Percentiles rank a stretch among this genome's conserved stretches.
Evolutionary conservation across 2,888 invertebrate species (phyloP).

Genomic region (Zele albiditarsus): DNA sequence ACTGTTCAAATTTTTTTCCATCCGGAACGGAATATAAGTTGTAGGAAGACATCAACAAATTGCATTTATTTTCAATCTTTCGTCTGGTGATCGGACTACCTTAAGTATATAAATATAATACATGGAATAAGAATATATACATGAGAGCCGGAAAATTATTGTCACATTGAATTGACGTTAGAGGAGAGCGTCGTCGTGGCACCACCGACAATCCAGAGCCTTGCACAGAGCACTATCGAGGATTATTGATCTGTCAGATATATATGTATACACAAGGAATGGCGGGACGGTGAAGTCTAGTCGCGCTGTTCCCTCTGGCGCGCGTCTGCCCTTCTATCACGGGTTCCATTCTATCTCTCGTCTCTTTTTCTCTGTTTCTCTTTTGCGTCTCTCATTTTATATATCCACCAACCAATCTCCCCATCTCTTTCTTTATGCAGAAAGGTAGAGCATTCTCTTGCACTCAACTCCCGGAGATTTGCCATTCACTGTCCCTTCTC

Average conservation of each 20-base stretch:
- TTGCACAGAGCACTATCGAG: slow-evolving; percentile 56
- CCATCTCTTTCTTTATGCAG: not conserved
- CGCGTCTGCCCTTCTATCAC: slow-evolving; percentile 64
- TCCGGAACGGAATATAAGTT: too few relatives aligned
- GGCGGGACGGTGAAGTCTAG: slow-evolving; percentile 54
- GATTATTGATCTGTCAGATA: slow-evolving; percentile 66
- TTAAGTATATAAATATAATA: too few relatives aligned
- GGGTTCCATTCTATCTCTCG: slow-evolving; percentile 37
- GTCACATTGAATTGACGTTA: slow-evolving; percentile 5
- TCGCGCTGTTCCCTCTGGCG: slow-evolving; percentile 67
- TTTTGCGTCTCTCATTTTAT: slow-evolving; percentile 39
- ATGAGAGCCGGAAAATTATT: not conserved
- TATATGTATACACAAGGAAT: slow-evolving; percentile 40
- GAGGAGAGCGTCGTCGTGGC: slow-evolving; percentile 29
- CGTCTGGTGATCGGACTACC: too few relatives aligned
- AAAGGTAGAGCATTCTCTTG: not conserved
- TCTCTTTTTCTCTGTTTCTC: slow-evolving; percentile 33
- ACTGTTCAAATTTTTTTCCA: too few relatives aligned
- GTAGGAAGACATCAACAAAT: too few relatives aligned
- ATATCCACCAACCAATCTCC: slow-evolving; percentile 10
- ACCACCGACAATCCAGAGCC: slow-evolving; percentile 31
- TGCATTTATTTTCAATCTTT: too few relatives aligned
- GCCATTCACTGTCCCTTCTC: slow-evolving; percentile 10
- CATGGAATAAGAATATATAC: not conserved
- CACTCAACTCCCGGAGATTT: slow-evolving; percentile 15